These are phyloP conservation scores for Natrix natrix DNA, from an alignment of 2,797 vertebrate genomes.

Conservation along the genomic window DNA sequence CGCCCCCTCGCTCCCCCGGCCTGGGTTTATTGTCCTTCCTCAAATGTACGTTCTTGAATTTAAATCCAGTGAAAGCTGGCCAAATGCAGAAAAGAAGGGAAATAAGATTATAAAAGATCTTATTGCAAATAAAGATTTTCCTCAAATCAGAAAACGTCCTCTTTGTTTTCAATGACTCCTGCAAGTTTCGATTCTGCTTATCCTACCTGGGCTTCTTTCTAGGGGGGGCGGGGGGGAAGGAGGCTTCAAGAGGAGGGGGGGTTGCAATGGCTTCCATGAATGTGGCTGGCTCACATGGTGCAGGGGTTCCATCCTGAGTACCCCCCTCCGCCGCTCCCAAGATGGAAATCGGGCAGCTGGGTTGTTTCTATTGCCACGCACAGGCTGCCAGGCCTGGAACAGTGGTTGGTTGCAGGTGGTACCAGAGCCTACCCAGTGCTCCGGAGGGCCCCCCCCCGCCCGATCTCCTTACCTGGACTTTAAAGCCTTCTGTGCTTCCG, in stretches of 20 bases:
- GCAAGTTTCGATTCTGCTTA: not conserved
- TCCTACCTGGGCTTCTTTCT: not conserved
- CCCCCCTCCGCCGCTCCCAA: not conserved
- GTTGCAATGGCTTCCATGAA: not conserved
- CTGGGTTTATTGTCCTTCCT: not conserved
- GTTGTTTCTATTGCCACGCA: constrained; percentile 7
- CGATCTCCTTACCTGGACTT: no score
- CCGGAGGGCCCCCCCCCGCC: no score
- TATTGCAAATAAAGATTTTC: not conserved
- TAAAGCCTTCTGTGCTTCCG: no score
- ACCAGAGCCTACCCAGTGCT: no score
- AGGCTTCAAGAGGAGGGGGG: no score
- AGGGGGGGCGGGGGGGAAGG: no score
- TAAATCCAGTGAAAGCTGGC: not conserved
- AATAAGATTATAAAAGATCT: not conserved
- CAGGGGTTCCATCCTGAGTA: not conserved
- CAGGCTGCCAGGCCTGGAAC: not conserved
- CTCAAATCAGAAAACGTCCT: not conserved
- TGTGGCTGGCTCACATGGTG: not conserved
- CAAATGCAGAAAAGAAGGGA: not conserved
- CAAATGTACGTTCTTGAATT: not conserved
- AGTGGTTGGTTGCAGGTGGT: no score
- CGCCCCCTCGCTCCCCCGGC: not conserved
- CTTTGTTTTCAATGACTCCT: not conserved
- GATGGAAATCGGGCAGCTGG: not conserved